Conservation (phyloP, 2,113 vertebrate genomes). For the Melanerpes formicivorus region DNA sequence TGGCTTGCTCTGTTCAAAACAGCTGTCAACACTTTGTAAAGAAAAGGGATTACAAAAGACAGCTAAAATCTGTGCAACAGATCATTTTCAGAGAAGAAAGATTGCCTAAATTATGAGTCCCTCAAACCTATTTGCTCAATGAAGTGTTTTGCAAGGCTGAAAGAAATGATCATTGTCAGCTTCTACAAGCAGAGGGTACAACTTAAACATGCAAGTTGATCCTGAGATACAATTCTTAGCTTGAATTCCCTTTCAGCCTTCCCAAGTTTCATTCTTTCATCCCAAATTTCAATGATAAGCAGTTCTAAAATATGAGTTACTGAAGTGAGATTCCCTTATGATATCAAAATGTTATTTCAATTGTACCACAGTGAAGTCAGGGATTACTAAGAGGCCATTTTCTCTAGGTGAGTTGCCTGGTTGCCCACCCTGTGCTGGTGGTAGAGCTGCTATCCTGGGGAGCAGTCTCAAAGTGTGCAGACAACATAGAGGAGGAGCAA, state of each 20-base stretch:
- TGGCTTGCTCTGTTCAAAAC: background rate
- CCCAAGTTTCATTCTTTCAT: background rate
- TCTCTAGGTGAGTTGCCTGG: background rate
- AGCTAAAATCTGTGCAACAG: background rate
- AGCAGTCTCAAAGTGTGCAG: no score
- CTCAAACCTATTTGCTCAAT: background rate
- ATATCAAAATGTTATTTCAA: background rate
- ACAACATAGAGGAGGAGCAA: no score
- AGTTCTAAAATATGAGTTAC: background rate
- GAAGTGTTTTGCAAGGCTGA: background rate
- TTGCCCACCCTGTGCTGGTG: fast-evolving
- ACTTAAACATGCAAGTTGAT: background rate
- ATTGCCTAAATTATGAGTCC: background rate
- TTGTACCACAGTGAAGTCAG: background rate
- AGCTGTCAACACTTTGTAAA: background rate
- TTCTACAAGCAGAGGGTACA: background rate
- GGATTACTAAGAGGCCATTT: background rate
- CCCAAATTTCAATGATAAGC: background rate
- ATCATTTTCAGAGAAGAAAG: background rate
- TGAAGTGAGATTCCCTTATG: background rate
- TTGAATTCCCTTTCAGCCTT: background rate
- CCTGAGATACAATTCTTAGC: background rate
- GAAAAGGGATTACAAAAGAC: background rate
- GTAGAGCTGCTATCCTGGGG: no score
- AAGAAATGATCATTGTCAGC: background rate